Conservation (phyloP, 2,113 vertebrate species). For the Ascaphus truei region DNA sequence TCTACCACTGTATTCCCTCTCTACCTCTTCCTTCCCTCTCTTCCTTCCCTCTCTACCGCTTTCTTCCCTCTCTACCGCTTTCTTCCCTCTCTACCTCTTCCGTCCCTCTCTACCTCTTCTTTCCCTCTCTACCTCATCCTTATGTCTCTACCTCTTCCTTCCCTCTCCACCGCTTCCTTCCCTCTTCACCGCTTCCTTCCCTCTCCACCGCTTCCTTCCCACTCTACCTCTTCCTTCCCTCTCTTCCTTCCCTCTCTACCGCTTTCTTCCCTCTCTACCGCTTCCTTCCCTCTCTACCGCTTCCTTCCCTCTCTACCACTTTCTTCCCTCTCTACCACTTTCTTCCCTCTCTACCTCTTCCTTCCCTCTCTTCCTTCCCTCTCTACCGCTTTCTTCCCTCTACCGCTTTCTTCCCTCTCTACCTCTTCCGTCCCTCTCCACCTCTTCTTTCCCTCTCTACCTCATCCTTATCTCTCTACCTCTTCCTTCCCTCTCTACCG, state of each 20-base stretch:
- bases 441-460: background rate
- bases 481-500: background rate
- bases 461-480: no score
- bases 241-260: no score
- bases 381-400: background rate
- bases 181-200: no score
- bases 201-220: background rate
- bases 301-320: background rate
- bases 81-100: background rate
- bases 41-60: no score
- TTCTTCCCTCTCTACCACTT: background rate
- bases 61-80: background rate
- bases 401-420: no score
- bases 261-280: background rate
- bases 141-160: background rate
- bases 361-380: background rate
- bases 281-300: background rate
- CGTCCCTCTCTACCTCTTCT: background rate
- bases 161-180: background rate
- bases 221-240: background rate
- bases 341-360: background rate
- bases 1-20: no score
- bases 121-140: no score
- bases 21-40: background rate
- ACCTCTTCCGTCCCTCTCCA: background rate